Evolutionary conservation across 2,888 invertebrate species (phyloP), one percentile per base, ranked within the genome.

Genomic region (Euplagia quadripunctaria): DNA sequence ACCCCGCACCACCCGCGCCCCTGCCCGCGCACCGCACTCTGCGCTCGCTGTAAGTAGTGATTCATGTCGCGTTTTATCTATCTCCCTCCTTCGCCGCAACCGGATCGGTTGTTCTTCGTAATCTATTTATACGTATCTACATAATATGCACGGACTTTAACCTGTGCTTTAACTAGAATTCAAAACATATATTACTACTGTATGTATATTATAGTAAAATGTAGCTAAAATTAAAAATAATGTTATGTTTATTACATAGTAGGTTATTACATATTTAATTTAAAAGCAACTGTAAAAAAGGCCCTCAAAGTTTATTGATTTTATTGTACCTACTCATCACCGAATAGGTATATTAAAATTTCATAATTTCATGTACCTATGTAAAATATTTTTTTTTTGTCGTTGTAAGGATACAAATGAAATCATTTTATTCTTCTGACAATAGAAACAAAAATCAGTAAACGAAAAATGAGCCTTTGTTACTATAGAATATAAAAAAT

Each of bases 21-120:
- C 84, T 85, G 79, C 87, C 88, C 92, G 86, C 92, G 86, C 92
- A 83, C 89, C 90, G 90, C 90, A 87, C 92, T 90, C 91, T 92
- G 91, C 90, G 91, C 92, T 90, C 90, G 90, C 92, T 92, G 92
- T 90, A 91, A 93, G 94, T 94, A 96, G 95, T 96, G 95, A 96
- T 96, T 96, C 95, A 96, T 95, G 95, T 94, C 94, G 95, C 94
- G 94, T 94, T 95, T 93, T 95, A 94, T 95, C 95, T 95, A 94
- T 96, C 96, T 96, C 95, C 92, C 94, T 95, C 94, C 94, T 95
- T 94, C 95, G 90, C 92, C 93, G 94, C 95, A 94, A 95, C 95
- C 94, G 94, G 95, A 95, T 95, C 95, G 96, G 93, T 94, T 93
- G 94, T 94, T 94, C 94, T 94, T 92, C 93, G 94, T 95, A 94